Base-by-base conservation (phyloP, 2,797 vertebrate species). In the Cercopithecus petaurista region DNA sequence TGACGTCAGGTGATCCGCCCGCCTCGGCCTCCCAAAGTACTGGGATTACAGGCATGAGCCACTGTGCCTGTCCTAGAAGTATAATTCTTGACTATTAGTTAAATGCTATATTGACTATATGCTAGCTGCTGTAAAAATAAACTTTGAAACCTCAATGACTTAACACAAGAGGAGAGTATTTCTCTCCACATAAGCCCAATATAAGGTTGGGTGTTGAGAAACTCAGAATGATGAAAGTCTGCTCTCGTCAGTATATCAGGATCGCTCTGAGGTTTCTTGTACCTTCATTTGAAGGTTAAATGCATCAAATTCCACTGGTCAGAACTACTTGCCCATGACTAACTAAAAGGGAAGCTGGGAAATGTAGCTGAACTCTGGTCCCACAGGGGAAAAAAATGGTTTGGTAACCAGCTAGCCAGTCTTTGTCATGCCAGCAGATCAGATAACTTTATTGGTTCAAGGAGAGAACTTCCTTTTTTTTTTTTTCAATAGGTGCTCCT, bases 81-180 rank as follows among this genome's bases (percentile, higher is more conserved):
- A 50, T 81, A 76, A 76, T 95, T 95, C 48, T 75, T 92, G 36
- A 93, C 36, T 88, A 72, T 64, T 89, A 30, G 39, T 79, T 48
- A 82, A 95, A 83, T 91, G 83, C 17, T 9, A 0, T 82, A 88
- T 80, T 90, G 21, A 73, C 64, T 72, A 26, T 59, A 43, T 48
- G 33, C 61, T 39, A 90, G 36, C 28, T 88, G 3, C 55, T 81
- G 10, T 92, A 88, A 89, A n/a, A 67, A 81, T 94, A 85, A 90
- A 83, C 81, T 72, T 87, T 92, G 85, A 84, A 72, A 90, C 94
- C 24, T 87, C 30, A 33, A 12, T 84, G 55, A 24, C 30, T 94
- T 86, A 73, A 83, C n/a, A 67, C n/a, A n/a, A n/a, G 11, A 52
- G 61, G 73, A 64, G 59, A 43, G 52, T 91, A 33, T 90, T 92